Conservation (phyloP, 2,888 invertebrate genomes). For the Drosophila ezoana region DNA sequence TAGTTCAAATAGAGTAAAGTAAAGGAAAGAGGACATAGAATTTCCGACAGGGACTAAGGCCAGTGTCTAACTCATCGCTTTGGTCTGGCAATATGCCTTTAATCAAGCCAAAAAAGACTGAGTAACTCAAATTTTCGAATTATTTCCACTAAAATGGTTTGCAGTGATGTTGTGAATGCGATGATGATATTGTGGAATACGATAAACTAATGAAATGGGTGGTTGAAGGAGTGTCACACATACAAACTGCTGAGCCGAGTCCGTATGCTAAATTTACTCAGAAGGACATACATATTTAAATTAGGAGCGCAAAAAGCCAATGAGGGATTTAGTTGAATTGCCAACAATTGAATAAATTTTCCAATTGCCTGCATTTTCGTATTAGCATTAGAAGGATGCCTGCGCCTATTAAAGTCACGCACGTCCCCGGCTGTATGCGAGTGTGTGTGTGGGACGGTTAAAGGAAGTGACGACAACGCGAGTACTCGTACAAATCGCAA, state of each 20-base stretch:
- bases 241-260: slow-evolving; percentile 29
- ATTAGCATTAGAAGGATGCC: slow-evolving; percentile 75
- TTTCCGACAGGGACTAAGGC: no score
- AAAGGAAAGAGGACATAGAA: no score
- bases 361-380: slow-evolving; percentile 82
- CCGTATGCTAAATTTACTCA: slow-evolving; percentile 4
- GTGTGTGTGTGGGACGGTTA: slow-evolving; percentile 13
- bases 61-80: slow-evolving; percentile 27
- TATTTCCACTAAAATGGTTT: slow-evolving; percentile 69
- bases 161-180: slow-evolving; percentile 21
- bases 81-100: slow-evolving; percentile 60
- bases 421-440: slow-evolving; percentile 38
- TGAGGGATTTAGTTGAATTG: slow-evolving; percentile 82
- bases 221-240: slow-evolving; percentile 35
- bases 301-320: slow-evolving; percentile 78
- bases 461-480: slow-evolving; percentile 33
- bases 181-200: slow-evolving; percentile 21
- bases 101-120: slow-evolving; percentile 68
- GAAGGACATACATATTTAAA: slow-evolving; percentile 59
- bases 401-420: slow-evolving; percentile 43
- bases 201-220: slow-evolving; percentile 31
- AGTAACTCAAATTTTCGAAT: slow-evolving; percentile 77
- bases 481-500: slow-evolving; percentile 59
- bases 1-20: no score
- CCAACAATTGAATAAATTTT: slow-evolving; percentile 83